Evolutionary conservation across 1,140 invertebrate genomes (phyloP).

Genomic region (Sesamia nonagrioides): DNA sequence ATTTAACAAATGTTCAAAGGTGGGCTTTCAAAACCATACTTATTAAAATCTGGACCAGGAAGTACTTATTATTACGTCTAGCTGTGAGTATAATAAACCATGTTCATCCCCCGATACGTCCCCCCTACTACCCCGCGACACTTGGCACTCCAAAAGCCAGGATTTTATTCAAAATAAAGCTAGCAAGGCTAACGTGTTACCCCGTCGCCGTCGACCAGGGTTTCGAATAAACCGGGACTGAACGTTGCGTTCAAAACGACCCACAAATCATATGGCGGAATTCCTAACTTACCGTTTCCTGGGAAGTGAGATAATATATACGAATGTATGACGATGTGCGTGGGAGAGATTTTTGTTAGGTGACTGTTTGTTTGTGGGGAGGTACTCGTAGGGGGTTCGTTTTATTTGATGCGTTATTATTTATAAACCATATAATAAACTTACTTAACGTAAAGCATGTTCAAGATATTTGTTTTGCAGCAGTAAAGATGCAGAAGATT

Average conservation of each 20-base stretch:
- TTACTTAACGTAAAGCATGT: no score
- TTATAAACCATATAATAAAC: no score
- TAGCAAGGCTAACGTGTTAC: slow-evolving; percentile 29
- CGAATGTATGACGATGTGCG: not conserved
- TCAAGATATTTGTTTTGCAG: no score
- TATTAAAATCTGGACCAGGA: not conserved
- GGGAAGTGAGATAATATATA: slow-evolving; percentile 9
- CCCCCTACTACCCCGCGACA: not conserved
- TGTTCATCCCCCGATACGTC: not conserved
- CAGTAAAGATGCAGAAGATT: no score
- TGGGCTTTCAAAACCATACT: not conserved
- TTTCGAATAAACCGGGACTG: slow-evolving; percentile 18
- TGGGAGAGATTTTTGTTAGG: slow-evolving; percentile 1
- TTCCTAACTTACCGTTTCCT: slow-evolving; percentile 67
- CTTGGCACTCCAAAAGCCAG: slow-evolving; percentile 23
- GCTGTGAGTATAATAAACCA: not conserved
- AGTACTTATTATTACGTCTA: not conserved
- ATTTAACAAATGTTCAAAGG: no score
- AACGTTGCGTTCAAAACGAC: slow-evolving; percentile 48
- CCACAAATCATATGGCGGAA: slow-evolving; percentile 73
- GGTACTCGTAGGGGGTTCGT: no score
- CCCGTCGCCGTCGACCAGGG: not conserved
- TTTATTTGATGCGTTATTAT: no score
- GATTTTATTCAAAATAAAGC: slow-evolving; percentile 33
- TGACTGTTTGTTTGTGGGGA: slow-evolving; percentile 20